Evolutionary conservation across 30 jellyfish, hydroid and myxozoan genomes (phyloP).

Genomic region (Aurelia sp.): DNA sequence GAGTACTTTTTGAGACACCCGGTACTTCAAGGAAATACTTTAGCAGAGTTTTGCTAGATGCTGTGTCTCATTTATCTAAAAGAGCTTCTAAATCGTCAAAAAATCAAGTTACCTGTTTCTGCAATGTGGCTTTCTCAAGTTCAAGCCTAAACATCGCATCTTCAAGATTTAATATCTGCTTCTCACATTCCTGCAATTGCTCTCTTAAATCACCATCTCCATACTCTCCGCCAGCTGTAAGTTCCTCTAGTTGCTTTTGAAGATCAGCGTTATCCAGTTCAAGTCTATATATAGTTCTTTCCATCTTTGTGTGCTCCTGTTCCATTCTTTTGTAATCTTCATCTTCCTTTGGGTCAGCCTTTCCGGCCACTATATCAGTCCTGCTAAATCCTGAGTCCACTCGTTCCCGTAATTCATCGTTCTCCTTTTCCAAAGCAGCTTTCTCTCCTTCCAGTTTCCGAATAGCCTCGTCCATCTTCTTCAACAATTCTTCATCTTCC

Average conservation of each 20-base stretch:
- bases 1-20: no score
- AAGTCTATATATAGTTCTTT: constrained; percentile 40
- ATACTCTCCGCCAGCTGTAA: constrained; percentile 1
- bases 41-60: no score
- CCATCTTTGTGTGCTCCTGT: constrained; percentile 2
- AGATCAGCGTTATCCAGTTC: constrained; percentile 56
- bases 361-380: neutral
- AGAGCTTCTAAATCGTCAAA: no score
- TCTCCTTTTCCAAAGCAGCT: neutral
- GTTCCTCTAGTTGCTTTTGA: constrained; percentile 23
- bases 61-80: no score
- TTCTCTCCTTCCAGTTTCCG: constrained; percentile 38
- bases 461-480: constrained; percentile 33
- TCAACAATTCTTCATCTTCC: constrained; percentile 36
- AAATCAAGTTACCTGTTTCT: neutral
- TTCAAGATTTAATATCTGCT: constrained; percentile 24
- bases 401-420: constrained; percentile 7
- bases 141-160: constrained; percentile 50
- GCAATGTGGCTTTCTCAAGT: constrained; percentile 28
- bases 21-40: no score
- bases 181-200: constrained; percentile 10
- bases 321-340: neutral
- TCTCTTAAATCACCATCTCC: neutral
- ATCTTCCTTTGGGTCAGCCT: constrained; percentile 7
- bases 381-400: no score